These are phyloP conservation scores for Mycteria americana DNA, from an alignment of 2,797 vertebrate genomes.

Conservation along the genomic window DNA sequence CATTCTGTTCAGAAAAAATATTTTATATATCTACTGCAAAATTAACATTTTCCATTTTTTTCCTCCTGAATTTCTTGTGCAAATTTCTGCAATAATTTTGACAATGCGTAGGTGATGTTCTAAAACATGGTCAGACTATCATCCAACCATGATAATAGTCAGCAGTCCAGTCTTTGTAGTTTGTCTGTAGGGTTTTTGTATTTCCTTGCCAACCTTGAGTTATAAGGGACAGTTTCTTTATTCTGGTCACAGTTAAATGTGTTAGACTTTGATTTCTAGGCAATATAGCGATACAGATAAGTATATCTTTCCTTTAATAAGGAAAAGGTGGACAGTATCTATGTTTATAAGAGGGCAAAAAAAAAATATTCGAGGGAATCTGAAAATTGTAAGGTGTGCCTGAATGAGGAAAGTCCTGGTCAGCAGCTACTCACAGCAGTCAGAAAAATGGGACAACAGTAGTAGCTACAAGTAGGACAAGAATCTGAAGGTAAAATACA, in stretches of 20 bases:
- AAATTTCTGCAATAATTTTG: neutral
- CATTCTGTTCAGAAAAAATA: neutral
- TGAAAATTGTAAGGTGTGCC: neutral
- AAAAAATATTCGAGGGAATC: neutral
- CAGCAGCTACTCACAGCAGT: neutral
- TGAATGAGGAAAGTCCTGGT: neutral
- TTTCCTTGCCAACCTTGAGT: neutral
- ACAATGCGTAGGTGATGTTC: rapidly evolving
- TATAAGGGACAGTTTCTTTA: neutral
- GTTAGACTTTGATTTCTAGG: neutral
- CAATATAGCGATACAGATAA: neutral
- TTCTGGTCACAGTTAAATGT: neutral
- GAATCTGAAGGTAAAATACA: neutral
- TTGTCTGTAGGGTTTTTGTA: neutral
- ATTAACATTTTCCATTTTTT: neutral
- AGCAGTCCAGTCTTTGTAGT: neutral
- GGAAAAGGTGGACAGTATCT: neutral
- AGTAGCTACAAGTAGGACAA: neutral
- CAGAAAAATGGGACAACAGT: neutral
- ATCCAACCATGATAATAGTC: neutral
- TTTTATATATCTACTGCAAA: neutral
- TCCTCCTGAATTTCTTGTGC: neutral
- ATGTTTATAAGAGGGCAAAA: neutral
- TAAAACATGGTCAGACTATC: neutral
- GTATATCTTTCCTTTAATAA: neutral